Evolutionary conservation across 2,113 vertebrate species (phyloP).

Genomic region (Thunnus thynnus): DNA sequence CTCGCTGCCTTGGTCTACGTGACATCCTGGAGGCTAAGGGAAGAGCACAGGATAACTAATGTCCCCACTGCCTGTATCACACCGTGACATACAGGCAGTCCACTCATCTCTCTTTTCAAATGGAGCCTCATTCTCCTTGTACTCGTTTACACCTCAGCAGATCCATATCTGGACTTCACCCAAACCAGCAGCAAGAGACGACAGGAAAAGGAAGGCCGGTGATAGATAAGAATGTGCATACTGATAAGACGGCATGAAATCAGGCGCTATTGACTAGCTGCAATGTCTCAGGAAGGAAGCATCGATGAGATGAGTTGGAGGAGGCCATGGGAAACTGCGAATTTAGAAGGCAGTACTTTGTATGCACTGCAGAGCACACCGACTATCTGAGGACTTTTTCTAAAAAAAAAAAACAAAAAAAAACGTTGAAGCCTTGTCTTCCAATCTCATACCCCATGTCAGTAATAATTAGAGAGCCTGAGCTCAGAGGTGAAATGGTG

Average conservation of each 20-base stretch:
- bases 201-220: slow-evolving; percentile 49
- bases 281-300: slow-evolving; percentile 51
- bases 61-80: slow-evolving; percentile 61
- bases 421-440: slow-evolving; percentile 46
- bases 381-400: slow-evolving; percentile 47
- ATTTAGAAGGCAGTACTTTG: slow-evolving; percentile 58
- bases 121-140: slow-evolving; percentile 52
- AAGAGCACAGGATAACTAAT: slow-evolving; percentile 72
- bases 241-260: slow-evolving; percentile 70
- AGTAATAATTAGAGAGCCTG: slow-evolving; percentile 69
- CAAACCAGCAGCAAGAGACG: slow-evolving; percentile 60
- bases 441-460: slow-evolving; percentile 58
- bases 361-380: slow-evolving; percentile 53
- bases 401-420: slow-evolving; percentile 31
- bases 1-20: slow-evolving; percentile 65
- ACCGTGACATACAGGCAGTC: slow-evolving; percentile 54
- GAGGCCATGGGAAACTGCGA: slow-evolving; percentile 68
- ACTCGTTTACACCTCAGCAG: slow-evolving; percentile 71
- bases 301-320: slow-evolving; percentile 55
- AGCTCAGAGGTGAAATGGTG: slow-evolving; percentile 65
- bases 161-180: slow-evolving; percentile 76
- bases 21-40: slow-evolving; percentile 69
- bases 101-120: slow-evolving; percentile 68
- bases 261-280: slow-evolving; percentile 71
- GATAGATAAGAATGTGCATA: slow-evolving; percentile 62